Conservation (phyloP, 2,888 invertebrate genomes). For the Cancer borealis region DNA sequence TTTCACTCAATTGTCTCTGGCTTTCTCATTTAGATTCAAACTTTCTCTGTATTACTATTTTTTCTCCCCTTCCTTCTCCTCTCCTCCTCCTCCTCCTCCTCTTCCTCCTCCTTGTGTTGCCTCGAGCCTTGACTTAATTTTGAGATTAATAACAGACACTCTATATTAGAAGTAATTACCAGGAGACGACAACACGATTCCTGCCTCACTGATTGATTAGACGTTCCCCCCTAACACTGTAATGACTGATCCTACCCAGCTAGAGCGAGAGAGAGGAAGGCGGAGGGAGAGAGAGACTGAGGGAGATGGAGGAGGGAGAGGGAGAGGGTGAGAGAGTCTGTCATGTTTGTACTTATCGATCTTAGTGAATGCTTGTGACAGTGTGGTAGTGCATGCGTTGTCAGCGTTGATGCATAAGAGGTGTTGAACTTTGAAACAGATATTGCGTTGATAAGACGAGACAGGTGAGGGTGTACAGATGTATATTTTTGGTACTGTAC, state of each 20-base stretch:
- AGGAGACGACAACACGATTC: conserved; percentile 50
- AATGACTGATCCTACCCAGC: neutral
- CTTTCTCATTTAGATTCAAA: neutral
- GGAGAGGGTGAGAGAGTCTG: neutral
- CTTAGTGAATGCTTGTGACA: neutral
- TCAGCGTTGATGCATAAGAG: neutral
- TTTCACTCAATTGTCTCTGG: neutral
- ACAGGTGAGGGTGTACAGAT: neutral
- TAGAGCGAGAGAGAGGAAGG: conserved; percentile 26
- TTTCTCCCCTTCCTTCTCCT: neutral
- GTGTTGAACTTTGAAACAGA: neutral
- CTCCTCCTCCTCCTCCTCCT: conserved; percentile 22
- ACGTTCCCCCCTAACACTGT: neutral
- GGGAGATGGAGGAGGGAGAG: conserved; percentile 20
- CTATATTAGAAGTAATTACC: conserved; percentile 48
- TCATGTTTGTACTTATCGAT: neutral
- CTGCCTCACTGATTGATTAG: conserved; percentile 35
- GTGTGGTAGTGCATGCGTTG: neutral
- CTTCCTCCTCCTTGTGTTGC: neutral
- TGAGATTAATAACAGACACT: conserved; percentile 38
- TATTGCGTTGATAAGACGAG: too few species aligned
- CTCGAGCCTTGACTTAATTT: conserved; percentile 3
- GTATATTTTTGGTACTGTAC: neutral
- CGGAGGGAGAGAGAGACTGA: conserved; percentile 47
- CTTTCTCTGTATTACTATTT: neutral